Conservation (phyloP, 2,888 invertebrate genomes). For the Chirona hameri region DNA sequence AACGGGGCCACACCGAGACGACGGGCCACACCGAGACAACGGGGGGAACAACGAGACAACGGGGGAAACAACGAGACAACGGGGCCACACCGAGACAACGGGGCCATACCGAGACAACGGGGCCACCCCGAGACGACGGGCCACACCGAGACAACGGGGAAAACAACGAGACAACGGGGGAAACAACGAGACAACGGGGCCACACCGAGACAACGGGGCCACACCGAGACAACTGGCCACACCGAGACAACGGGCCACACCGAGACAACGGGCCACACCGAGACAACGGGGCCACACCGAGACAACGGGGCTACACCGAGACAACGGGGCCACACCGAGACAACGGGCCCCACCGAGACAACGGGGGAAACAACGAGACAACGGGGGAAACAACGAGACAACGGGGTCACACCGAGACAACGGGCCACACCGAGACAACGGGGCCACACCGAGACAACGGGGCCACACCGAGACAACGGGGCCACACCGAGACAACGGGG, state of each 20-base stretch:
- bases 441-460: conserved; percentile 35
- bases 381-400: conserved; percentile 4
- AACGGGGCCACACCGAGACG: conserved; percentile 34
- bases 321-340: conserved; percentile 36
- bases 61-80: conserved; percentile 33
- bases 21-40: conserved; percentile 34
- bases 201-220: conserved; percentile 37
- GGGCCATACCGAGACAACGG: conserved; percentile 33
- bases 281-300: conserved; percentile 37
- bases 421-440: too few relatives aligned
- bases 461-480: conserved; percentile 32
- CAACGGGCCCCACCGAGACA: too few relatives aligned
- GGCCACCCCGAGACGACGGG: too few relatives aligned
- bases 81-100: conserved; percentile 34
- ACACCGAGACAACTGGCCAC: conserved; percentile 13
- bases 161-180: conserved; percentile 34
- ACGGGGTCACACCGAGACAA: conserved; percentile 35
- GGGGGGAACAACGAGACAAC: too few relatives aligned
- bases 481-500: conserved; percentile 36
- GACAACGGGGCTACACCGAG: too few relatives aligned
- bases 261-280: conserved; percentile 6
- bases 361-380: conserved; percentile 35
- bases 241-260: conserved; percentile 36
- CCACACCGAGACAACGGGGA: too few relatives aligned
- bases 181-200: conserved; percentile 27